Conservation (phyloP, 1,140 invertebrate genomes). For the Formica exsecta region DNA sequence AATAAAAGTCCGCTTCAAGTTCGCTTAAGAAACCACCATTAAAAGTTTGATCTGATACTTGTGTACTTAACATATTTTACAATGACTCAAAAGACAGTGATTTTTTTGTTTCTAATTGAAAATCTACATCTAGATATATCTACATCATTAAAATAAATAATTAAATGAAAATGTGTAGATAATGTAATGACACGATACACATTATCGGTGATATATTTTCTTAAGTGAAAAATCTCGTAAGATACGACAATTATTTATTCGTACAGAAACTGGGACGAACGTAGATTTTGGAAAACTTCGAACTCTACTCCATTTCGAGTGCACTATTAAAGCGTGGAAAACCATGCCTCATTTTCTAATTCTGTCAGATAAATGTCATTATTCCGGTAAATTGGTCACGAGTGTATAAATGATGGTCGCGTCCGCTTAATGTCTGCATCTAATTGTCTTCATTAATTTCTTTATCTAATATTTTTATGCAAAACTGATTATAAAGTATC, state of each 20-base stretch:
- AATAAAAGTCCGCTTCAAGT: background rate
- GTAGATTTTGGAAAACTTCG: background rate
- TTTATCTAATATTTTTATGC: background rate
- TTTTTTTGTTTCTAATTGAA: background rate
- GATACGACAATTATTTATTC: background rate
- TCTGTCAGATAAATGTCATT: slow-evolving; percentile 14
- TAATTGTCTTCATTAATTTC: slow-evolving; percentile 6
- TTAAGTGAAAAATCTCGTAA: slow-evolving; percentile 2
- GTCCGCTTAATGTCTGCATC: background rate
- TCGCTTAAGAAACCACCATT: background rate
- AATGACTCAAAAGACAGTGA: background rate
- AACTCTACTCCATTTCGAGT: background rate
- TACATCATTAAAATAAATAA: background rate
- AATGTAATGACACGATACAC: slow-evolving; percentile 6
- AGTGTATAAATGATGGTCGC: background rate
- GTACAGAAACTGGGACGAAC: background rate
- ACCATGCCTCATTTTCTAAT: background rate
- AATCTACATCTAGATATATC: background rate
- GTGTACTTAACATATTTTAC: background rate
- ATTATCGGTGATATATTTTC: background rate
- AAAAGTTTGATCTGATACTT: background rate
- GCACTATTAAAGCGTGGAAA: background rate
- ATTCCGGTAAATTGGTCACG: slow-evolving; percentile 18
- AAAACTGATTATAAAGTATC: background rate
- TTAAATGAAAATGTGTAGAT: background rate